phyloP scores from a whole-genome alignment of 1,140 invertebrate genomes.

The Babylonia areolata region DNA sequence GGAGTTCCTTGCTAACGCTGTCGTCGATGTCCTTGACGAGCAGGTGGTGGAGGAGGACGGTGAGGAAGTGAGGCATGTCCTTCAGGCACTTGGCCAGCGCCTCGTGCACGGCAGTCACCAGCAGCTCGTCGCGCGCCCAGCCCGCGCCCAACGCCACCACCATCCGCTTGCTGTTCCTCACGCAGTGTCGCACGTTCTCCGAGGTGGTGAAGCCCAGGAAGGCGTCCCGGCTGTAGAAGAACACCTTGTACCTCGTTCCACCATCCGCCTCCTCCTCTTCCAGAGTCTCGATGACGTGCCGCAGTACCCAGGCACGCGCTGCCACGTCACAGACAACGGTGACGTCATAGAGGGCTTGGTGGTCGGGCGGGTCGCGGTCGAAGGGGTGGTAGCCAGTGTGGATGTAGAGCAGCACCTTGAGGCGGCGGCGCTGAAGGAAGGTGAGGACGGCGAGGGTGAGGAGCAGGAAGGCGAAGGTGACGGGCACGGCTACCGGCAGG shows the following conservation, averaged over 20 bases:
- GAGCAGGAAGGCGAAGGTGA: slow-evolving; percentile 43
- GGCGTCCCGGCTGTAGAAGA: slow-evolving; percentile 58
- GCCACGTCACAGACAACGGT: slow-evolving; percentile 50
- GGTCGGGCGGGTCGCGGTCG: slow-evolving; percentile 54
- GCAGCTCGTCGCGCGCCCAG: slow-evolving; percentile 40
- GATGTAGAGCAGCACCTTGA: slow-evolving; percentile 60
- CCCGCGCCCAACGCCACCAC: slow-evolving; percentile 54
- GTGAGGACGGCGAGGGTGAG: slow-evolving; percentile 31
- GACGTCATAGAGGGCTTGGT: slow-evolving; percentile 50
- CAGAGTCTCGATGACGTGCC: slow-evolving; percentile 51
- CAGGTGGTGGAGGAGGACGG: slow-evolving; percentile 15
- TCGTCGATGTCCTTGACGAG: slow-evolving; percentile 12
- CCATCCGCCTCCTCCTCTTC: slow-evolving; percentile 50
- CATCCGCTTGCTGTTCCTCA: slow-evolving; percentile 56
- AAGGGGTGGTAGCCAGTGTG: slow-evolving; percentile 64
- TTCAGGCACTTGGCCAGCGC: slow-evolving; percentile 58
- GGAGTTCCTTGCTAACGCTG: slow-evolving; percentile 7
- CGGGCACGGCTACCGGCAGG: slow-evolving; percentile 43
- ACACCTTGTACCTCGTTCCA: slow-evolving; percentile 54
- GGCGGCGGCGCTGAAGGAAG: slow-evolving; percentile 51
- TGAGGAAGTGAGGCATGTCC: slow-evolving; percentile 53
- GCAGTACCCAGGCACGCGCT: slow-evolving; percentile 55
- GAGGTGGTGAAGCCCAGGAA: slow-evolving; percentile 54
- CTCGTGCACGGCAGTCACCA: slow-evolving; percentile 53
- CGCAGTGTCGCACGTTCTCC: slow-evolving; percentile 57